Conservation (phyloP, 2,797 vertebrate species). For the Triplophysa bombifrons region DNA sequence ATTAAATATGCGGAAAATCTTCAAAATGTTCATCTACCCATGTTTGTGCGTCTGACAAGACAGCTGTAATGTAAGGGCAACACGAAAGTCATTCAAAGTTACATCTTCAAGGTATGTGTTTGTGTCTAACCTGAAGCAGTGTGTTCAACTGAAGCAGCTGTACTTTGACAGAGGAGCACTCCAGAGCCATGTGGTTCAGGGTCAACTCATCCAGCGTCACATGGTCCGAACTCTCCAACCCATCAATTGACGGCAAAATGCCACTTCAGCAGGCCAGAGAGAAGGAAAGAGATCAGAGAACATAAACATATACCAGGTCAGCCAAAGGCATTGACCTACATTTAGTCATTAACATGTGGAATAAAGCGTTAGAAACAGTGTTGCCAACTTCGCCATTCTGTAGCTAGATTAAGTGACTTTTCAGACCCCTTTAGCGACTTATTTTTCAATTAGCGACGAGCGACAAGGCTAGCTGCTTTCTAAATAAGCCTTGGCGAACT, state of each 20-base stretch:
- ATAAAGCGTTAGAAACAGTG: background rate
- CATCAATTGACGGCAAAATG: constrained; percentile 57
- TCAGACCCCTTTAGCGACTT: no score
- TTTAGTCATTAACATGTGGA: background rate
- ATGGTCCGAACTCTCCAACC: constrained; percentile 68
- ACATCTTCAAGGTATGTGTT: background rate
- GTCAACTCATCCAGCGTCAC: constrained; percentile 87
- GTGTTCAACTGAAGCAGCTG: constrained; percentile 87
- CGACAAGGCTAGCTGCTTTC: no score
- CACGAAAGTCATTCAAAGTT: background rate
- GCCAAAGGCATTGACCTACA: background rate
- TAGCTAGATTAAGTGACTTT: no score
- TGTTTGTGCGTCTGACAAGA: background rate
- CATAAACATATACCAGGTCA: background rate
- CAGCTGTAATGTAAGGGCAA: background rate
- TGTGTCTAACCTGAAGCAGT: constrained; percentile 84
- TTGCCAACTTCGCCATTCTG: no score
- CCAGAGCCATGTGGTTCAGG: constrained; percentile 86
- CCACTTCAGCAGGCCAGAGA: constrained; percentile 58
- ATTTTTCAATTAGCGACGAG: no score
- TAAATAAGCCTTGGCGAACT: no score
- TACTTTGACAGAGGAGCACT: constrained; percentile 87
- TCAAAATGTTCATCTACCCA: background rate
- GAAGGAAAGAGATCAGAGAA: constrained; percentile 20
- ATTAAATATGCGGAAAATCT: background rate